phyloP scores from a whole-genome alignment of 2,888 invertebrate genomes.

The Clivina fossor region DNA sequence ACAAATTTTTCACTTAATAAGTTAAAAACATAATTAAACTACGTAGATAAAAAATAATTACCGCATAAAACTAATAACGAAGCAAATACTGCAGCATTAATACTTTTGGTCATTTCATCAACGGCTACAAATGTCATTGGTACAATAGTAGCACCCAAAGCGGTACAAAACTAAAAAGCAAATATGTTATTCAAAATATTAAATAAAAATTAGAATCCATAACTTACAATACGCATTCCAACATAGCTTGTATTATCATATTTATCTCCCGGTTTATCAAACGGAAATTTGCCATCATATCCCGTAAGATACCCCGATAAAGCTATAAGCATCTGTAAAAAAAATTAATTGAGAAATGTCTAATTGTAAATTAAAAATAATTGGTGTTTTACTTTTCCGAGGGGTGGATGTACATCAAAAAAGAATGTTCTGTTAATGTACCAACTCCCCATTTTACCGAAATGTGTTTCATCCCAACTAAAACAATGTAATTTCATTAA shows the following conservation, averaged over 20 bases:
- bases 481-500: conserved; percentile 45
- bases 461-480: conserved; percentile 98
- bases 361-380: conserved; percentile 14
- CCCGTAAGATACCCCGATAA: conserved; percentile 89
- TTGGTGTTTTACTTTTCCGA: conserved; percentile 77
- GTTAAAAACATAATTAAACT: no score
- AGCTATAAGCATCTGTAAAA: conserved; percentile 87
- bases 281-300: conserved; percentile 91
- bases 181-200: conserved; percentile 26
- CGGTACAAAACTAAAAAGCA: conserved; percentile 81
- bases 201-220: conserved; percentile 21
- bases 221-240: conserved; percentile 88
- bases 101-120: conserved; percentile 84
- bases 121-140: conserved; percentile 85
- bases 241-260: conserved; percentile 85
- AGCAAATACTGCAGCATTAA: conserved; percentile 76
- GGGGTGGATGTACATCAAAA: conserved; percentile 97
- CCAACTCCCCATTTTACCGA: conserved; percentile 99
- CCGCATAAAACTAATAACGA: conserved; percentile 84
- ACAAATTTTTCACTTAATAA: no score
- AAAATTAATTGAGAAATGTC: conserved; percentile 17
- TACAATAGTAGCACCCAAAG: conserved; percentile 81
- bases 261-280: conserved; percentile 94
- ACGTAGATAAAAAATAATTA: conserved; percentile 55
- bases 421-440: conserved; percentile 97